Percentiles rank a stretch among this genome's conserved stretches.
phyloP scores from a whole-genome alignment of 2,888 invertebrate genomes.

The Acronicta alni region DNA sequence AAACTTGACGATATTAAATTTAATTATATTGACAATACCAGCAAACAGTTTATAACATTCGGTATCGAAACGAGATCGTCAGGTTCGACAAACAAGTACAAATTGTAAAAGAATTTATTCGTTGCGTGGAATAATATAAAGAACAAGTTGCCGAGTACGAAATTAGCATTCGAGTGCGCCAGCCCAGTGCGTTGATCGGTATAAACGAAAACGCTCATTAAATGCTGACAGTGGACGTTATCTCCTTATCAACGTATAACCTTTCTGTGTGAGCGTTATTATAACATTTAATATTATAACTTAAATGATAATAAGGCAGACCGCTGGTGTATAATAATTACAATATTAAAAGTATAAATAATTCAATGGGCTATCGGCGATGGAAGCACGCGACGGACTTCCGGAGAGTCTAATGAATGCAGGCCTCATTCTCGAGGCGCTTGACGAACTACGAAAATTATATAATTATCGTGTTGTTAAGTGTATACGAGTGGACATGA shows the following conservation, averaged over 20 bases:
- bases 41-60: slow-evolving; percentile 56
- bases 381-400: slow-evolving; percentile 86
- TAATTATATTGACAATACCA: slow-evolving; percentile 40
- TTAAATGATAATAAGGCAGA: slow-evolving; percentile 85
- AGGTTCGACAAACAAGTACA: slow-evolving; percentile 80
- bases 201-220: slow-evolving; percentile 73
- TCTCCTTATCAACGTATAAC: slow-evolving; percentile 83
- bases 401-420: slow-evolving; percentile 85
- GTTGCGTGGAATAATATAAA: slow-evolving; percentile 71
- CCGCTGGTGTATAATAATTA: slow-evolving; percentile 85
- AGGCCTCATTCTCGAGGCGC: slow-evolving; percentile 72
- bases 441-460: slow-evolving; percentile 78
- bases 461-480: slow-evolving; percentile 71
- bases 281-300: slow-evolving; percentile 87
- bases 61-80: slow-evolving; percentile 70
- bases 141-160: slow-evolving; percentile 68
- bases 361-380: slow-evolving; percentile 86
- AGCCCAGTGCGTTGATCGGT: slow-evolving; percentile 56
- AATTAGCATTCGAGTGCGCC: slow-evolving; percentile 74
- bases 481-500: slow-evolving; percentile 57
- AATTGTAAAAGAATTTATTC: slow-evolving; percentile 78
- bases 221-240: slow-evolving; percentile 76
- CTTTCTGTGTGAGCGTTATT: slow-evolving; percentile 83
- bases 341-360: slow-evolving; percentile 88
- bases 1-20: slow-evolving; percentile 14